Conservation (phyloP, 2,888 invertebrate species). For the Acronicta aceris region DNA sequence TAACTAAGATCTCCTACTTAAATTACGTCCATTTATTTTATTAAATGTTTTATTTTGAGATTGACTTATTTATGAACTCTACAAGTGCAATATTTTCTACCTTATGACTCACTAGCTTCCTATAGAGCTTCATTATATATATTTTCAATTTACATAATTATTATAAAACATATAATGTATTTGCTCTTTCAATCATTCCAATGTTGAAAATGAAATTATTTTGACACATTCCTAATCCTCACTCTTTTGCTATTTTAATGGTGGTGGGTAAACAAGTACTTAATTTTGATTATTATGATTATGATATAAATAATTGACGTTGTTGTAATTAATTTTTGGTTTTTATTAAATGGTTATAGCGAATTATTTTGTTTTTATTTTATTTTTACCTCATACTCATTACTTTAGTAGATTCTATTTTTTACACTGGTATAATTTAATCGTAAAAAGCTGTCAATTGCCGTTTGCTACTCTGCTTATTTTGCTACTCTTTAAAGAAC, state of each 20-base stretch:
- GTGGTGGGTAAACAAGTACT: constrained; percentile 80
- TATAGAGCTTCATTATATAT: constrained; percentile 18
- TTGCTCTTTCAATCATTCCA: constrained; percentile 37
- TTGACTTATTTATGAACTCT: constrained; percentile 54
- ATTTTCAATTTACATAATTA: constrained; percentile 20
- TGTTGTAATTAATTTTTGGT: constrained; percentile 78
- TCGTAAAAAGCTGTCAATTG: constrained; percentile 2
- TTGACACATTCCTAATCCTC: constrained; percentile 59
- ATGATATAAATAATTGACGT: constrained; percentile 62
- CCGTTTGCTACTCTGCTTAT: not conserved
- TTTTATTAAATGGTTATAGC: constrained; percentile 85
- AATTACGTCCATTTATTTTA: constrained; percentile 68
- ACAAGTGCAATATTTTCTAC: constrained; percentile 55
- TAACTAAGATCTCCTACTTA: constrained; percentile 65
- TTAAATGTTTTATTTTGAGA: constrained; percentile 48
- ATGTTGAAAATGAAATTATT: constrained; percentile 47
- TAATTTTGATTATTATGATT: constrained; percentile 70
- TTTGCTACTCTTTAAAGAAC: constrained; percentile 5
- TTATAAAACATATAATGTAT: constrained; percentile 12
- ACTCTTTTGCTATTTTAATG: constrained; percentile 60
- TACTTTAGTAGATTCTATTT: constrained; percentile 24
- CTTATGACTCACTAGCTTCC: constrained; percentile 25
- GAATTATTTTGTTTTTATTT: constrained; percentile 68
- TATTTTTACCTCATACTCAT: constrained; percentile 58
- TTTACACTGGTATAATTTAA: constrained; percentile 6